Evolutionary conservation across 2,797 vertebrate genomes (phyloP).

Genomic region (Limnodromus scolopaceus): DNA sequence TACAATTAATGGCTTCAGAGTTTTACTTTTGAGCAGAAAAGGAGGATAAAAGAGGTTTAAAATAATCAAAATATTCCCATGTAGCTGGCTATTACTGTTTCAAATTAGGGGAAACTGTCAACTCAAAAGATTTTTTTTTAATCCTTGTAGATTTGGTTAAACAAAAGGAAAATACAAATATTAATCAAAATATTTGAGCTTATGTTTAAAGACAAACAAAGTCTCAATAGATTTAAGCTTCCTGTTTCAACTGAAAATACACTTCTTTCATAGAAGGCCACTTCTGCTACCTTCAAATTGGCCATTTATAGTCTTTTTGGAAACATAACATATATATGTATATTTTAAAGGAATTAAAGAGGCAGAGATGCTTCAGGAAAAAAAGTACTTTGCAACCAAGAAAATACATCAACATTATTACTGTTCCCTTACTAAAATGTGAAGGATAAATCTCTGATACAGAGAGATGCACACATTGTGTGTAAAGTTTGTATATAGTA

Average conservation of each 20-base stretch:
- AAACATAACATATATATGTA: not conserved
- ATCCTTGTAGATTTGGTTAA: not conserved
- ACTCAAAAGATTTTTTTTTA: not conserved
- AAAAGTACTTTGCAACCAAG: not conserved
- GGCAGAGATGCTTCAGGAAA: not conserved
- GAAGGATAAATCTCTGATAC: not conserved
- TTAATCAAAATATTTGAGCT: not conserved
- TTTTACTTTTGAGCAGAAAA: not conserved
- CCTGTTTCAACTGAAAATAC: not conserved
- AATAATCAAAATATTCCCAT: not conserved
- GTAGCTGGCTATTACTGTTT: not conserved
- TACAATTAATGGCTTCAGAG: not conserved
- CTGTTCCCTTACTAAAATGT: not conserved
- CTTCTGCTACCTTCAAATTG: not conserved
- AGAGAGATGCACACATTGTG: not conserved
- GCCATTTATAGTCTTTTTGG: not conserved
- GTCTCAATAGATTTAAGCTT: not conserved
- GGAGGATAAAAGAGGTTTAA: not conserved
- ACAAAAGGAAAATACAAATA: not conserved
- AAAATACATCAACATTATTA: not conserved
- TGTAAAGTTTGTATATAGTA: not conserved
- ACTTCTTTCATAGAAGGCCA: not conserved
- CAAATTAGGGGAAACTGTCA: not conserved
- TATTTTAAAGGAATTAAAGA: not conserved
- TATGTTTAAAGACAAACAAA: not conserved